Percentiles rank a stretch among this genome's conserved stretches.
Evolutionary conservation across 1,140 invertebrate species (phyloP).

Genomic region (Formica exsecta): DNA sequence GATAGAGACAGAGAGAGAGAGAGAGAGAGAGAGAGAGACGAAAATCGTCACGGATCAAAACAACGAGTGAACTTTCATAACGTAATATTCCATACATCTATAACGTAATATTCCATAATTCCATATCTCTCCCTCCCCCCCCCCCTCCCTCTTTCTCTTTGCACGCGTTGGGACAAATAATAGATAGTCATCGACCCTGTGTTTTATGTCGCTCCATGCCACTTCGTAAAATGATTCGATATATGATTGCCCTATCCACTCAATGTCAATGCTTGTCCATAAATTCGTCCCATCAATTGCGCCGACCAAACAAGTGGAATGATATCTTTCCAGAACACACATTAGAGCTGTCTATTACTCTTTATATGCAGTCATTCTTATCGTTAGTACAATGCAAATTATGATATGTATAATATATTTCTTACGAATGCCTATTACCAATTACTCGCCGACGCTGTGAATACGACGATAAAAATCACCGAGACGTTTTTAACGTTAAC

Average conservation of each 20-base stretch:
- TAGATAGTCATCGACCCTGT: conserved; percentile 27
- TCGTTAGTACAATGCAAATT: not conserved
- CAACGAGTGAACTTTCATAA: not conserved
- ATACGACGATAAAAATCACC: not conserved
- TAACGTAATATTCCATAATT: conserved; percentile 9
- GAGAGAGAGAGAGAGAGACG: not conserved
- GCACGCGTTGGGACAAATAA: not conserved
- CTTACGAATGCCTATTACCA: not conserved
- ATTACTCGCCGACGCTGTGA: not conserved
- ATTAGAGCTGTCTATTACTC: conserved; percentile 1
- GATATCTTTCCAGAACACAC: conserved; percentile 46
- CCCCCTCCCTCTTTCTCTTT: not conserved
- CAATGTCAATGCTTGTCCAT: conserved; percentile 45
- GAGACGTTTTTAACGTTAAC: conserved; percentile 8
- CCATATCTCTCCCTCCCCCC: not conserved
- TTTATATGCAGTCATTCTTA: not conserved
- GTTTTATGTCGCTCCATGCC: conserved; percentile 10
- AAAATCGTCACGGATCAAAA: not conserved
- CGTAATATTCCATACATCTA: not conserved
- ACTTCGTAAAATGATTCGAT: conserved; percentile 34
- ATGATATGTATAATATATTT: not conserved
- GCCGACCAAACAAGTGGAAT: conserved; percentile 8
- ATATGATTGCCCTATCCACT: conserved; percentile 31
- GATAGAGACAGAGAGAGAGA: not conserved
- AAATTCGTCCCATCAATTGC: conserved; percentile 37